A percentile compares a stretch with the other conserved stretches of the same genome.
phyloP scores from a whole-genome alignment of 2,888 invertebrate genomes.

The Tetheella fluctuosa region DNA sequence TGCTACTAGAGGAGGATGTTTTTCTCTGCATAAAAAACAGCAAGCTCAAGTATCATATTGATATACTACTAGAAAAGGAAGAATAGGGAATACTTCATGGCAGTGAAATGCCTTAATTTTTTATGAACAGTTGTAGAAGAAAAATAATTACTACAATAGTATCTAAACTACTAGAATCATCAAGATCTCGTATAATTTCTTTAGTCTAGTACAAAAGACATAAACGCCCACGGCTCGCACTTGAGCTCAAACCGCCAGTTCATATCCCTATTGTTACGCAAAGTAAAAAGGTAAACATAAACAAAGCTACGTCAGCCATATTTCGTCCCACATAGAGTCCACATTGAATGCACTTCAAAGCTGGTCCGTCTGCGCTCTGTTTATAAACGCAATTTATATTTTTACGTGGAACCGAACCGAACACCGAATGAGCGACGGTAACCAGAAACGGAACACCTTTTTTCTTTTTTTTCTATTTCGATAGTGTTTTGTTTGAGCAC shows the following conservation, averaged over 20 bases:
- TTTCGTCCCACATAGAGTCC: slow-evolving; percentile 13
- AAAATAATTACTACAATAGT: no score
- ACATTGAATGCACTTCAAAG: slow-evolving; percentile 11
- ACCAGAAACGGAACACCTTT: slow-evolving; percentile 40
- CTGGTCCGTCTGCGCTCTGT: slow-evolving; percentile 12
- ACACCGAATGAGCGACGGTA: slow-evolving; percentile 31
- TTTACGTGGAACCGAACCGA: slow-evolving; percentile 32
- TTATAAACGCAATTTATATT: slow-evolving; percentile 34
- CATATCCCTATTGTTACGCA: slow-evolving; percentile 32
- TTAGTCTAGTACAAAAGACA: slow-evolving; percentile 2
- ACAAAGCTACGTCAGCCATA: slow-evolving; percentile 21
- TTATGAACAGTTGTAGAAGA: no score
- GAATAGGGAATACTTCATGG: no score
- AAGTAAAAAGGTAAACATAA: slow-evolving; percentile 15
- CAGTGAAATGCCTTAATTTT: no score
- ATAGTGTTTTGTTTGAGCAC: slow-evolving; percentile 25
- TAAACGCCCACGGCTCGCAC: slow-evolving; percentile 9
- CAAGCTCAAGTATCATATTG: no score
- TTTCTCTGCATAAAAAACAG: no score
- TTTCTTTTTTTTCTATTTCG: slow-evolving; percentile 40
- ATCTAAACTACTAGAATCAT: neutral
- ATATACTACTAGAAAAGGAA: no score
- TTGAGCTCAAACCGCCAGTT: slow-evolving; percentile 25
- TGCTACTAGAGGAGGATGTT: neutral
- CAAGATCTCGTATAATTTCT: no score